Percentiles rank a stretch among this genome's conserved stretches.
These are phyloP conservation scores for Cephalotes varians DNA, from an alignment of 2,888 invertebrate species.

Conservation along the genomic window DNA sequence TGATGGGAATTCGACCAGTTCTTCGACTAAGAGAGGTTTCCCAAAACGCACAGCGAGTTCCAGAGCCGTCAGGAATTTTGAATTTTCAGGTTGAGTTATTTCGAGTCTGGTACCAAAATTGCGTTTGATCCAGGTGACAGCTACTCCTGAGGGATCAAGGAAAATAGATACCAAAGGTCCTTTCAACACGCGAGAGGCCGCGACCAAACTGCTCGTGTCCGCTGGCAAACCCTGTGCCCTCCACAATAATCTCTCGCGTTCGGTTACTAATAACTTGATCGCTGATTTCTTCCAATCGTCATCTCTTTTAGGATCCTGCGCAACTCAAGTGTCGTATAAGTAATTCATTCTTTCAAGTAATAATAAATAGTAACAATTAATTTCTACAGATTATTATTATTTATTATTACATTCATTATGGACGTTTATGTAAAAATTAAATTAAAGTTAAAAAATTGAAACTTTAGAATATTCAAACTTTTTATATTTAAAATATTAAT, in stretches of 20 bases:
- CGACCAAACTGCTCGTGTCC: conserved; percentile 83
- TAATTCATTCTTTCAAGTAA: not conserved
- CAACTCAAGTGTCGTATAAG: too few relatives aligned
- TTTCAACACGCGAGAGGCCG: conserved; percentile 82
- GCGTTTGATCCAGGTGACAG: conserved; percentile 92
- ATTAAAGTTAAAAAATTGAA: not conserved
- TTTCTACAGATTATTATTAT: not conserved
- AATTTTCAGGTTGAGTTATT: conserved; percentile 91
- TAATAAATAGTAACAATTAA: too few relatives aligned
- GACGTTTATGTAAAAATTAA: too few relatives aligned
- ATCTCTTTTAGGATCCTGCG: conserved; percentile 73
- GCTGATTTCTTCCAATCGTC: conserved; percentile 78
- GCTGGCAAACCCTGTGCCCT: conserved; percentile 94
- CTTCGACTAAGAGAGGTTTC: conserved; percentile 82
- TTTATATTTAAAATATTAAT: not conserved
- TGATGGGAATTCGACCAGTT: conserved; percentile 80
- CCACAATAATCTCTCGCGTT: conserved; percentile 94
- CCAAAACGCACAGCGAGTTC: conserved; percentile 91
- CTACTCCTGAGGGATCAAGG: conserved; percentile 95
- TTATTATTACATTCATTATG: too few relatives aligned
- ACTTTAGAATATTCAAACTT: not conserved
- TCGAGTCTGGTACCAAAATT: conserved; percentile 91
- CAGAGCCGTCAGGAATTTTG: conserved; percentile 91
- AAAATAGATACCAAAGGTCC: conserved; percentile 91
- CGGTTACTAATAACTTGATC: conserved; percentile 85